Evolutionary conservation across 2,888 invertebrate genomes (phyloP), one percentile per base, ranked within the genome.

Genomic region (Tetranychus piercei): DNA sequence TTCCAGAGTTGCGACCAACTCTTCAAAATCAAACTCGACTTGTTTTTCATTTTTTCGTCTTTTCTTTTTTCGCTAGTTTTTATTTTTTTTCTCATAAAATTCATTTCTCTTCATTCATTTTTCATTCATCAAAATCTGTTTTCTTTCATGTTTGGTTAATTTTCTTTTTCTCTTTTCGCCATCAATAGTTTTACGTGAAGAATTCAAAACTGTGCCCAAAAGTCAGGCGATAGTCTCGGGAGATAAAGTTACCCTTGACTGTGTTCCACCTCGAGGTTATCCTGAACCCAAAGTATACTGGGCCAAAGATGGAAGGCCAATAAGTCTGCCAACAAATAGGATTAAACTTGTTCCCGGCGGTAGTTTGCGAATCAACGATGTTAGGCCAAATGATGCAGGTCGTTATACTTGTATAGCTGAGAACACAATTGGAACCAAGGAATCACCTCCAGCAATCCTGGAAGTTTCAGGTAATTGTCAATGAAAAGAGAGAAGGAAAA

Each of bases 351-450:
- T 91, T 78, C 93, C 94, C 81, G 70, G 70, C 22, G 94, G 94
- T 72, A 91, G 91, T 84, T 86, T 95, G 80, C 88, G 92, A 86
- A 92, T 95, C 81, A 87, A 89, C 79, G 91, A 92, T 82, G 93
- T 92, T 79, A 87, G 89, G 80, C 90, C 91, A 82, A 86, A 89
- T 78, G 95, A 95, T 83, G 92, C 92, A 81, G 95, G 94, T 75
- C 88, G 89, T 78, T 95, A 94, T 83, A 89, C 90, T 81, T 95
- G 95, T 84, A 87, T 92, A 77, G 94, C 94, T 4, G 90, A 90
- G 80, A 95, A 95, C 84, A 87, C 92, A 81, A 92, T 92, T 69
- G 95, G 94, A 71, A 88, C 88, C 79, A 87, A 90, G 80, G 92
- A 92, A 82, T 90, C 90, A 72, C 87, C 87, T 79, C 87, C 89